These are phyloP conservation scores for Actias luna DNA, from an alignment of 2,888 invertebrate genomes.

Conservation along the genomic window DNA sequence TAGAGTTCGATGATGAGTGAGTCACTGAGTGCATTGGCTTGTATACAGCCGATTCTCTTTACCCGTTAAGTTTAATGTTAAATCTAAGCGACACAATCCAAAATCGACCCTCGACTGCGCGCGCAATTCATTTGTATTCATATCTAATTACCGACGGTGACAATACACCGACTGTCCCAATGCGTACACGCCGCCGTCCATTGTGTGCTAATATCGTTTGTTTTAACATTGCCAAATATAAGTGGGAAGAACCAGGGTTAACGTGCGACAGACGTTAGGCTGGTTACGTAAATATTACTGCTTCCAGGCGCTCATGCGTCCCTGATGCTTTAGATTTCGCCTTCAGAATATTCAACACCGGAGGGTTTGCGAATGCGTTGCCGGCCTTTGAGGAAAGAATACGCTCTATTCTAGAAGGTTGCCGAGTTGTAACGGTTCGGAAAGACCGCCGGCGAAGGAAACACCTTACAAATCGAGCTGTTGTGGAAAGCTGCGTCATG, in stretches of 20 bases:
- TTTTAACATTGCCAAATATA: conserved; percentile 8
- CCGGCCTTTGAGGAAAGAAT: too few relatives aligned
- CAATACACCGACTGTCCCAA: not conserved
- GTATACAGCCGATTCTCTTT: not conserved
- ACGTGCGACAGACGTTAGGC: not conserved
- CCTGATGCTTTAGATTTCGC: not conserved
- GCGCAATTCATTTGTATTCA: conserved; percentile 7
- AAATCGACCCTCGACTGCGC: not conserved
- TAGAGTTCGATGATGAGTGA: too few relatives aligned
- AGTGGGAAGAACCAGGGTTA: conserved; percentile 7
- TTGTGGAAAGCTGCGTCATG: too few relatives aligned
- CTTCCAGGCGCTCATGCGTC: not conserved
- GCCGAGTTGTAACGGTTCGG: too few relatives aligned
- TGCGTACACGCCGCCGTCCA: not conserved
- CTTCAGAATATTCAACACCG: too few relatives aligned
- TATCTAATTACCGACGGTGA: conserved; percentile 1
- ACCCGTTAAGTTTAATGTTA: not conserved
- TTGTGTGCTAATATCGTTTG: conserved; percentile 11
- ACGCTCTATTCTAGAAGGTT: too few relatives aligned
- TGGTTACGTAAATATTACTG: not conserved
- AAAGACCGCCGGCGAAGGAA: too few relatives aligned
- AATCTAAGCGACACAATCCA: not conserved
- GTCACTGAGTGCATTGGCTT: too few relatives aligned
- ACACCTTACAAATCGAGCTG: too few relatives aligned
- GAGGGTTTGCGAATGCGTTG: too few relatives aligned